phyloP scores from a whole-genome alignment of 2,113 vertebrate species.

The Sebastes schlegelii region DNA sequence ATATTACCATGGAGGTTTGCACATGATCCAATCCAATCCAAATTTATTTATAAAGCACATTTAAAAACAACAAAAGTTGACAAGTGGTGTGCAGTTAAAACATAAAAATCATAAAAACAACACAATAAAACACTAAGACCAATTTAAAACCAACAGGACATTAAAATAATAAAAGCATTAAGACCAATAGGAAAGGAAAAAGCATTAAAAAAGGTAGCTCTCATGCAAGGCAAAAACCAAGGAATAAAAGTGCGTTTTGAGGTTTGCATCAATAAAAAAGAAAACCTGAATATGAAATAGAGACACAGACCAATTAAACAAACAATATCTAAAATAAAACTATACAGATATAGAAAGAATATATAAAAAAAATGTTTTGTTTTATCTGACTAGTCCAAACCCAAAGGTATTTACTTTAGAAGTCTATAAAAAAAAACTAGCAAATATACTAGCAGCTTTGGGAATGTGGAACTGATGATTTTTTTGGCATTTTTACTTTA shows the following conservation, averaged over 20 bases:
- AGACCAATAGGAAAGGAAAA: too few relatives aligned
- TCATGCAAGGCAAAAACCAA: too few relatives aligned
- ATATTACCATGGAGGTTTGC: background rate
- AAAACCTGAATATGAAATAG: background rate
- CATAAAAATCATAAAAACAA: too few relatives aligned
- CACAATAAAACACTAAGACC: too few relatives aligned
- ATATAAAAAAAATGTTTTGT: background rate
- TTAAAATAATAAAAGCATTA: background rate
- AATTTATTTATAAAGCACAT: too few relatives aligned
- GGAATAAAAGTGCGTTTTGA: too few relatives aligned
- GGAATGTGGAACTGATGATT: background rate
- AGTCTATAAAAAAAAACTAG: background rate
- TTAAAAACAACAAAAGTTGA: too few relatives aligned
- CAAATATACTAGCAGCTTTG: background rate
- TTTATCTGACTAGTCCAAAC: background rate
- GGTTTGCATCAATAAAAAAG: background rate
- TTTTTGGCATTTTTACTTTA: background rate
- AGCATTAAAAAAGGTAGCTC: too few relatives aligned
- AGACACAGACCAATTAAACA: background rate
- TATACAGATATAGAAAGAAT: background rate
- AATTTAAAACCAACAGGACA: too few relatives aligned
- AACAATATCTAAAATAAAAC: background rate
- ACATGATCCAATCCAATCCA: background rate
- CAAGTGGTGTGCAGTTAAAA: too few relatives aligned
- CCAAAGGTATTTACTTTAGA: background rate